A percentile compares a stretch with the other conserved stretches of the same genome.
Conservation (phyloP, 1,140 invertebrate genomes). For the Phocides pigmalion region DNA sequence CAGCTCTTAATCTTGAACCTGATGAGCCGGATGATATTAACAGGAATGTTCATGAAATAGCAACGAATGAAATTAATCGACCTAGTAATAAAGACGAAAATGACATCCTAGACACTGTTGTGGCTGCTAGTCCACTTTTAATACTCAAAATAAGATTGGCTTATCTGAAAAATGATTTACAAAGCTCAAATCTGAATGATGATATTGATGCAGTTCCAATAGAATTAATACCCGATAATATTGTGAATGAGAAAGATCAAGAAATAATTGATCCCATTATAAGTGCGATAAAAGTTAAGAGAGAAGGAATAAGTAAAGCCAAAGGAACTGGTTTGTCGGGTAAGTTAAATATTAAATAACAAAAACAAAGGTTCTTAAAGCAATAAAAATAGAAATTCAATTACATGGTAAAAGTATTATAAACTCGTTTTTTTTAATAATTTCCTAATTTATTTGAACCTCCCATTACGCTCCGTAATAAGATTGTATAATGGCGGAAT, state of each 20-base stretch:
- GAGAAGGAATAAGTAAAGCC: conserved; percentile 41
- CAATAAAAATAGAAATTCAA: no score
- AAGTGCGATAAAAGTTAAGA: conserved; percentile 51
- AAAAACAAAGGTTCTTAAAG: no score
- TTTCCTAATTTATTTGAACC: no score
- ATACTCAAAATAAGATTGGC: conserved; percentile 71
- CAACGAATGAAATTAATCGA: conserved; percentile 46
- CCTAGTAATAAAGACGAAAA: conserved; percentile 37
- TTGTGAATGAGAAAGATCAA: conserved; percentile 38
- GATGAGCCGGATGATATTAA: conserved; percentile 37
- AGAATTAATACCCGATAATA: conserved; percentile 33
- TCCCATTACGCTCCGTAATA: no score
- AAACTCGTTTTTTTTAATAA: no score
- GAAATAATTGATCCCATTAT: conserved; percentile 43
- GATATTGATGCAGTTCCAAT: conserved; percentile 43
- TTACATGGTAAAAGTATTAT: no score
- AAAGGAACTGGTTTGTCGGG: conserved; percentile 40
- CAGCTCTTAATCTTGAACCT: conserved; percentile 36
- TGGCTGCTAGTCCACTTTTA: conserved; percentile 60
- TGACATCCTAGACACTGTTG: conserved; percentile 45
- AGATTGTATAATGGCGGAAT: no score
- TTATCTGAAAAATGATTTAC: conserved; percentile 57
- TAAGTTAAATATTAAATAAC: conserved; percentile 24
- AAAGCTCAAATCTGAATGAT: conserved; percentile 41
- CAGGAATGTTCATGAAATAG: conserved; percentile 40